These are phyloP conservation scores for Copsychus sechellarum DNA, from an alignment of 2,113 vertebrate species.

Conservation along the genomic window DNA sequence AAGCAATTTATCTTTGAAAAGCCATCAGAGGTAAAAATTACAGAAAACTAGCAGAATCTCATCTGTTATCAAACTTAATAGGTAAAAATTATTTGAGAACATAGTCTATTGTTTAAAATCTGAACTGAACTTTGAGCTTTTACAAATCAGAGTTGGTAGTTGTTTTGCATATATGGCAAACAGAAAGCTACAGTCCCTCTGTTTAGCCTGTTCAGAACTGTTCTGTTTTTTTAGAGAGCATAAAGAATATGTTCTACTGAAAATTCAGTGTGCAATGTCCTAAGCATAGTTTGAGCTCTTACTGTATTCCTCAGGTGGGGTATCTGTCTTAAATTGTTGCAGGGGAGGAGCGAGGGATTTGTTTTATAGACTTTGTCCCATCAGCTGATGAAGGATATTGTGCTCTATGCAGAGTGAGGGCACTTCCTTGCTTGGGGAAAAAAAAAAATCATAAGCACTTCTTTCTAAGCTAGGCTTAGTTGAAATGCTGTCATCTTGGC, in stretches of 20 bases:
- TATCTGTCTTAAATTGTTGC: not conserved
- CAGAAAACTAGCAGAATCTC: fast-evolving
- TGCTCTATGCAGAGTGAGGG: not conserved
- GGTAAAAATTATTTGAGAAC: not conserved
- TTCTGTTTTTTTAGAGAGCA: not conserved
- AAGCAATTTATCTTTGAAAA: conserved; percentile 82
- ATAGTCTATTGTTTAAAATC: too few relatives aligned
- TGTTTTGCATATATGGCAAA: not conserved
- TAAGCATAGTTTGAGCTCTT: not conserved
- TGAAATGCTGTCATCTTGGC: not conserved
- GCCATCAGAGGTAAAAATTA: conserved; percentile 69
- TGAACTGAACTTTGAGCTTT: not conserved
- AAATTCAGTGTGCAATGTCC: not conserved
- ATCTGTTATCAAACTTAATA: not conserved
- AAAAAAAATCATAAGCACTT: not conserved
- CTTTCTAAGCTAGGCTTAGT: not conserved
- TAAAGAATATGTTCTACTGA: not conserved
- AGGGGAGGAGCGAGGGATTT: not conserved
- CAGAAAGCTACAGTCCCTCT: fast-evolving
- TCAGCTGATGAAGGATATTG: not conserved
- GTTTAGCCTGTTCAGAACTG: not conserved
- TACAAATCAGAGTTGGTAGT: not conserved
- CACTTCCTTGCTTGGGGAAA: not conserved
- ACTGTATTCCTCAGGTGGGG: not conserved
- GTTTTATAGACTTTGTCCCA: fast-evolving